phyloP scores from a whole-genome alignment of 2,797 vertebrate genomes.

The Anas bahamensis region DNA sequence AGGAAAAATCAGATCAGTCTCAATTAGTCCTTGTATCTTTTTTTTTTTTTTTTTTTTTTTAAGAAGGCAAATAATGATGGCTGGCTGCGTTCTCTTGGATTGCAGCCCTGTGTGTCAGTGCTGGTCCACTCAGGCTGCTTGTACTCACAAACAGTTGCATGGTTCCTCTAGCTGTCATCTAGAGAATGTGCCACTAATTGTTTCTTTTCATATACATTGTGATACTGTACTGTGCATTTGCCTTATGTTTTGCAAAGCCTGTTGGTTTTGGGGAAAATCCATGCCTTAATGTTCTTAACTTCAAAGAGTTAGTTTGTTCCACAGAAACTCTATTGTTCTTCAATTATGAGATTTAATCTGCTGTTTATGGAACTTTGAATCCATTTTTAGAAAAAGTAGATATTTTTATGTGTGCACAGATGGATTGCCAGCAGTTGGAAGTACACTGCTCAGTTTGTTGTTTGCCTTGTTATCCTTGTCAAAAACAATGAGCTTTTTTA shows the following conservation, averaged over 20 bases:
- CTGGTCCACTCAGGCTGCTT: background rate
- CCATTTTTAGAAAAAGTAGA: conserved; percentile 32
- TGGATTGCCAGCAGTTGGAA: conserved; percentile 24
- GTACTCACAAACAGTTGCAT: background rate
- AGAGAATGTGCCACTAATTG: background rate
- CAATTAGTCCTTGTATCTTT: background rate
- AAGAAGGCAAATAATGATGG: background rate
- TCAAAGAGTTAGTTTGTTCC: conserved; percentile 53
- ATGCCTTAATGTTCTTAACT: conserved; percentile 39
- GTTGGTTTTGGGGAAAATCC: conserved; percentile 56
- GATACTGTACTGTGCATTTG: background rate
- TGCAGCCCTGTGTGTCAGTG: background rate
- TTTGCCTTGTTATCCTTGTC: conserved; percentile 33
- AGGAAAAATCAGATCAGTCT: background rate
- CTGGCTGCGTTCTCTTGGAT: background rate
- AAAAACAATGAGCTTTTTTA: conserved; percentile 7
- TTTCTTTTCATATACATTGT: background rate
- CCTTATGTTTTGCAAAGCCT: conserved; percentile 37
- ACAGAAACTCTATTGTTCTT: conserved; percentile 50
- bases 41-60: background rate
- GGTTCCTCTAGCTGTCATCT: background rate
- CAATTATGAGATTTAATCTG: conserved; percentile 57
- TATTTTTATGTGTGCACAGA: conserved; percentile 53
- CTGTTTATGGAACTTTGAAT: conserved; percentile 56
- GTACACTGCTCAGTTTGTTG: background rate